Evolutionary conservation across 2,113 vertebrate genomes (phyloP), one percentile per base, ranked within the genome.

Genomic region (Cyanoderma ruficeps): DNA sequence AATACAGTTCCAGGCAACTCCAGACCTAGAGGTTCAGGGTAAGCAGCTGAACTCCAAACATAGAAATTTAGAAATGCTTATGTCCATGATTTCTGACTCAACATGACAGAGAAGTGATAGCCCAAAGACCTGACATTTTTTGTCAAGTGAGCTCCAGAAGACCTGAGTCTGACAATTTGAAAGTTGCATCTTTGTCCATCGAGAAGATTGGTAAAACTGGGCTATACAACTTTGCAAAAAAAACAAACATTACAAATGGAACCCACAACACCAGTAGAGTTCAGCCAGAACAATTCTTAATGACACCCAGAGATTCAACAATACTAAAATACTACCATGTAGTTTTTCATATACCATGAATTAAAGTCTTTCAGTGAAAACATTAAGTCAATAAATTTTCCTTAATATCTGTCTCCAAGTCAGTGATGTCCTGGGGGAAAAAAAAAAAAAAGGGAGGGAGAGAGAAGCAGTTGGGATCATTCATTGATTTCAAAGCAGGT

Each of bases 361-460:
- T 65, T 46, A 28, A 53, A 5, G 0, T n/a, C 68, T 7, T 70
- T 69, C 24, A 41, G 15, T 52, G n/a, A 87, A 75, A 68, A n/a
- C 2, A 24, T 28, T 21, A 46, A 4, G 4, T 24, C 72, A 61
- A 21, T 28, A 13, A 94, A 68, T 75, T 75, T 71, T 75, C 52
- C 30, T 44, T 35, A 49, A 19, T 18, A 64, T 10, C 7, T 69
- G 9, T 35, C 27, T 72, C 57, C 20, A 60, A 78, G 21, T n/a
- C 17, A 20, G 13, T 76, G 12, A 57, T 16, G 7, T 6, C 7
- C 5, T 56, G 17, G n/a, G n/a, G n/a, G n/a, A n/a, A 25, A 15
- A 2, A 41, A 25, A 9, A 39, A 7, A 11, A 4, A 5, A 1
- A 11, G 1, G n/a, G 2, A 6, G 16, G 20, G 3, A 18, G 4